These are phyloP conservation scores for Lordiphosa stackelbergi DNA, from an alignment of 1,140 invertebrate species.

Conservation along the genomic window DNA sequence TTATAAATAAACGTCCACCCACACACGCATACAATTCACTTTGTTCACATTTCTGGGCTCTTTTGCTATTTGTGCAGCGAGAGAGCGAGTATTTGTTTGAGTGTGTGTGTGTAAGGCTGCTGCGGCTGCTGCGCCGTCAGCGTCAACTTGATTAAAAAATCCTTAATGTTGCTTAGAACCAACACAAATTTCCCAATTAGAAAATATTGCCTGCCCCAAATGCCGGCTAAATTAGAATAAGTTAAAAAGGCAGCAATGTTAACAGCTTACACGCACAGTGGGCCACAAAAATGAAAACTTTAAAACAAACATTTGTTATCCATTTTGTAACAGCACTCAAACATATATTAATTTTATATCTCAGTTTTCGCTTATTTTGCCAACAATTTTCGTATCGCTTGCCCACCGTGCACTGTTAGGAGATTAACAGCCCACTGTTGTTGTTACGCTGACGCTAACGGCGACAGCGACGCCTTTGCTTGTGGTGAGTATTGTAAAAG, in stretches of 20 bases:
- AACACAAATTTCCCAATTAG: conserved; percentile 18
- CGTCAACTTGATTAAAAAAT: background rate
- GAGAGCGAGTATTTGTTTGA: conserved; percentile 1
- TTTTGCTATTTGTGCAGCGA: conserved; percentile 8
- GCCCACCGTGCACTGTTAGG: background rate
- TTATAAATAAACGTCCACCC: background rate
- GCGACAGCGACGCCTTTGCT: conserved; percentile 4
- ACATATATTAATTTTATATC: no score
- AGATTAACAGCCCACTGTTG: conserved; percentile 27
- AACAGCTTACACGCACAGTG: conserved; percentile 10
- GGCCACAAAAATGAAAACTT: no score
- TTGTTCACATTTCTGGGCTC: conserved; percentile 1
- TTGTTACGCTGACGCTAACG: conserved; percentile 24
- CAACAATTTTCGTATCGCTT: no score
- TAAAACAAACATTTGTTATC: no score
- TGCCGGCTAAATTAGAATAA: conserved; percentile 36
- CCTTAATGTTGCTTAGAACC: background rate
- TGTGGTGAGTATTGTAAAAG: conserved; percentile 3
- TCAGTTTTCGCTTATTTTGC: no score
- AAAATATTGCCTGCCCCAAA: conserved; percentile 10
- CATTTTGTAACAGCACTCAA: no score
- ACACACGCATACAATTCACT: background rate
- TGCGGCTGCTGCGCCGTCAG: conserved; percentile 5
- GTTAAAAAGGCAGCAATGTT: conserved; percentile 8
- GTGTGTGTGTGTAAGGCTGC: background rate